phyloP scores from a whole-genome alignment of 1,140 invertebrate genomes.

The Orchestia grillus region DNA sequence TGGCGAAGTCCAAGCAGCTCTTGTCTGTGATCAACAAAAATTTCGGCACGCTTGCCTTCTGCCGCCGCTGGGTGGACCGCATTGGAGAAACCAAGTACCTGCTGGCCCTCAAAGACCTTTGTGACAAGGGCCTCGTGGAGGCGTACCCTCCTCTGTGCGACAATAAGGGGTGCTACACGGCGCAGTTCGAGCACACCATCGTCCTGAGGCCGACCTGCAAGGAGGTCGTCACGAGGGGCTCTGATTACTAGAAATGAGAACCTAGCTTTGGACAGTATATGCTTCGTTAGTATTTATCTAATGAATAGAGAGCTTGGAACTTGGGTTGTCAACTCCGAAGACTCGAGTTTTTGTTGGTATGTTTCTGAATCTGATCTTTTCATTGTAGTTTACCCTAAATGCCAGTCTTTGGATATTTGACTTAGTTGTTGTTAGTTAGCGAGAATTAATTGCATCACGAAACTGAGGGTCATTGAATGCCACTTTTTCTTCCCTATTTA shows the following conservation, averaged over 20 bases:
- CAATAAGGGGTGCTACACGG: constrained; percentile 97
- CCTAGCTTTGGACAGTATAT: not conserved
- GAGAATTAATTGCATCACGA: not conserved
- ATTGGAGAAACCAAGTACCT: constrained; percentile 97
- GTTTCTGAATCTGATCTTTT: not conserved
- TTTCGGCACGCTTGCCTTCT: constrained; percentile 98
- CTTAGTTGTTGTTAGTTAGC: no score
- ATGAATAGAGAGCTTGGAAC: not conserved
- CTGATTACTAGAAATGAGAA: constrained; percentile 84
- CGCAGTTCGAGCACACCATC: constrained; percentile 99
- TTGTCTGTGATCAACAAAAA: constrained; percentile 97
- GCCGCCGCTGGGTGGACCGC: constrained; percentile 98
- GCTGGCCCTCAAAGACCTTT: constrained; percentile 98
- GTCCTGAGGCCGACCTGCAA: constrained; percentile 98
- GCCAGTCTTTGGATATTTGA: not conserved
- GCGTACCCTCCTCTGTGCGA: constrained; percentile 99
- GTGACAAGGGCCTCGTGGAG: constrained; percentile 94
- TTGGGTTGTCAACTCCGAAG: not conserved
- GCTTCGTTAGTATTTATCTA: not conserved
- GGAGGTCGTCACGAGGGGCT: constrained; percentile 95
- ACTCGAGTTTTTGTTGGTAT: not conserved
- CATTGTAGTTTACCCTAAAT: not conserved
- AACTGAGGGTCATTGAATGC: not conserved
- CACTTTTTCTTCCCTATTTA: no score
- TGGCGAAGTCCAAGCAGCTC: constrained; percentile 92